A percentile compares a stretch with the other conserved stretches of the same genome.
Conservation (phyloP, 2,888 invertebrate species). For the Celastrina argiolus region DNA sequence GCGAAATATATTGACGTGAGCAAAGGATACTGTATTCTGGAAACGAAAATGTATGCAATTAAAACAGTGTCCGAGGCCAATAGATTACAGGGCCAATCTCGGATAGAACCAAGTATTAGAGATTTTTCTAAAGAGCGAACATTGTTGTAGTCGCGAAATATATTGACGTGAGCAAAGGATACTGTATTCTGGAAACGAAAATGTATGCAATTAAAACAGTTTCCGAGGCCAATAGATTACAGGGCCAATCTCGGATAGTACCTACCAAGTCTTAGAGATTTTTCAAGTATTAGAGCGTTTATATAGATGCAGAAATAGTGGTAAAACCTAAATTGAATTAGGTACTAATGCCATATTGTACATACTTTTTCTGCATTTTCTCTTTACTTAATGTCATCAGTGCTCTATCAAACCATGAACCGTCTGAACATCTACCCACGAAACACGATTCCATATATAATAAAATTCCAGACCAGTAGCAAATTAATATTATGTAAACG, state of each 20-base stretch:
- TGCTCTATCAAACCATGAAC: constrained; percentile 69
- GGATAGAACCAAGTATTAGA: too few species aligned
- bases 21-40: constrained; percentile 54
- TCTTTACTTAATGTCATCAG: constrained; percentile 47
- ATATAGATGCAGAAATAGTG: not conserved
- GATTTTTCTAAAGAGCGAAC: constrained; percentile 34
- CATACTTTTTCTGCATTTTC: constrained; percentile 45
- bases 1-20: constrained; percentile 68
- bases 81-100: not conserved
- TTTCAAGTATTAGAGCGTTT: too few species aligned
- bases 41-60: constrained; percentile 27
- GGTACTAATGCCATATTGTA: constrained; percentile 21
- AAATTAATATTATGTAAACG: constrained; percentile 60
- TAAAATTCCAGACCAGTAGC: constrained; percentile 75
- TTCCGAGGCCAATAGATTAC: not conserved
- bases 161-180: constrained; percentile 57
- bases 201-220: not conserved
- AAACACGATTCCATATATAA: constrained; percentile 74
- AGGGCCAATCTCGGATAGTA: not conserved
- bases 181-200: constrained; percentile 47
- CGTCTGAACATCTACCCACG: constrained; percentile 61
- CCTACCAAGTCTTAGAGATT: too few species aligned
- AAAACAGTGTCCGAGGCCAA: not conserved
- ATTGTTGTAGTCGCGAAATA: constrained; percentile 68
- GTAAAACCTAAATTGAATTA: too few species aligned